A percentile compares a stretch with the other conserved stretches of the same genome.
These are phyloP conservation scores for Sphecodes monilicornis DNA, from an alignment of 2,888 invertebrate genomes.

Conservation along the genomic window DNA sequence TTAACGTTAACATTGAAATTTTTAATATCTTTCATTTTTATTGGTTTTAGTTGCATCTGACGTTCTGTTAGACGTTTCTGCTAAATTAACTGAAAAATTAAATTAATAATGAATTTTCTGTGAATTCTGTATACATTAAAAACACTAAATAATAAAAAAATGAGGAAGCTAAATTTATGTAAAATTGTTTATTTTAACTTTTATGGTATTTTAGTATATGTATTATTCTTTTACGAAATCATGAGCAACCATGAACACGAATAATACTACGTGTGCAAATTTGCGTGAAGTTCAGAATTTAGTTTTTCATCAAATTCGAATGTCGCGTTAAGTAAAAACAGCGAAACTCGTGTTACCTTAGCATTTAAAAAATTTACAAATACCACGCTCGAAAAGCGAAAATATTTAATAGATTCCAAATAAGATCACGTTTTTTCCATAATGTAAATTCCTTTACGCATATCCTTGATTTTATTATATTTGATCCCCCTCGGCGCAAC, in stretches of 20 bases:
- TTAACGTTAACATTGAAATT: not conserved
- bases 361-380: not conserved
- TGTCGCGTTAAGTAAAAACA: not conserved
- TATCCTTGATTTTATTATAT: slow-evolving; percentile 9
- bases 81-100: too few species aligned
- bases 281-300: not conserved
- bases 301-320: not conserved
- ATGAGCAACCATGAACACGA: not conserved
- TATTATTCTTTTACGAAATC: too few species aligned
- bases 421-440: slow-evolving; percentile 15
- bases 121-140: too few species aligned
- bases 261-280: not conserved
- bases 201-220: not conserved
- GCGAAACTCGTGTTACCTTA: not conserved
- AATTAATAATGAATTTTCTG: too few species aligned
- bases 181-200: not conserved
- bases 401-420: slow-evolving; percentile 11
- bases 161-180: too few species aligned
- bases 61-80: not conserved
- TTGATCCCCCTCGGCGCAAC: not conserved
- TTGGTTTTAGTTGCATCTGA: too few species aligned
- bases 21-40: not conserved
- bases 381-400: not conserved
- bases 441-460: slow-evolving; percentile 6
- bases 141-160: too few species aligned